These are phyloP conservation scores for Esox niger DNA, from an alignment of 2,113 vertebrate species.

Conservation along the genomic window DNA sequence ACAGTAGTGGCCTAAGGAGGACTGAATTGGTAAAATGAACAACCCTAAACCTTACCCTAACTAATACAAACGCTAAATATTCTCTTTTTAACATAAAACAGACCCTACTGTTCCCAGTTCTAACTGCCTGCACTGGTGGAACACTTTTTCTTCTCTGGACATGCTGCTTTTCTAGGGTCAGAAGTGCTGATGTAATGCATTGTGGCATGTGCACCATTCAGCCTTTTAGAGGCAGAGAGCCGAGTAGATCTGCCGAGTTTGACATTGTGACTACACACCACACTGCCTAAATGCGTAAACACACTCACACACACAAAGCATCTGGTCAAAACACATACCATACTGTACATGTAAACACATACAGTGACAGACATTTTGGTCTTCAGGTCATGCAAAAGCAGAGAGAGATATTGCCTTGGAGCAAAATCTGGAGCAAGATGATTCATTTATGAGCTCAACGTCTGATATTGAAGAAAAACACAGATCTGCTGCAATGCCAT, in stretches of 20 bases:
- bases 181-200: constrained; percentile 41
- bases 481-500: too few species aligned
- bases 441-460: too few species aligned
- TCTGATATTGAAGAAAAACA: too few species aligned
- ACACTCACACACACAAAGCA: not conserved
- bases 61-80: too few species aligned
- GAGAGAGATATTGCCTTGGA: too few species aligned
- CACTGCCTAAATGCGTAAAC: not conserved
- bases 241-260: constrained; percentile 32
- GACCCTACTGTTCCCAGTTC: not conserved
- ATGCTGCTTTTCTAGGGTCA: constrained; percentile 3
- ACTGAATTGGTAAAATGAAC: too few species aligned
- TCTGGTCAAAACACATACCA: not conserved
- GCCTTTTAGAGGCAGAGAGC: constrained; percentile 27
- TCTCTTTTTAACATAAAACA: too few species aligned
- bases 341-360: not conserved
- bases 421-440: too few species aligned
- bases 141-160: not conserved
- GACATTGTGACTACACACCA: constrained; percentile 30
- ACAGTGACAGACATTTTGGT: not conserved
- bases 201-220: constrained; percentile 46
- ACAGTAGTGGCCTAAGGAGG: too few species aligned
- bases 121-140: not conserved
- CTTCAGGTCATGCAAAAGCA: too few species aligned
- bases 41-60: too few species aligned